Percentiles rank a stretch among this genome's conserved stretches.
These are phyloP conservation scores for Pseudomyrmex cubaensis DNA, from an alignment of 1,140 invertebrate genomes.

Conservation along the genomic window DNA sequence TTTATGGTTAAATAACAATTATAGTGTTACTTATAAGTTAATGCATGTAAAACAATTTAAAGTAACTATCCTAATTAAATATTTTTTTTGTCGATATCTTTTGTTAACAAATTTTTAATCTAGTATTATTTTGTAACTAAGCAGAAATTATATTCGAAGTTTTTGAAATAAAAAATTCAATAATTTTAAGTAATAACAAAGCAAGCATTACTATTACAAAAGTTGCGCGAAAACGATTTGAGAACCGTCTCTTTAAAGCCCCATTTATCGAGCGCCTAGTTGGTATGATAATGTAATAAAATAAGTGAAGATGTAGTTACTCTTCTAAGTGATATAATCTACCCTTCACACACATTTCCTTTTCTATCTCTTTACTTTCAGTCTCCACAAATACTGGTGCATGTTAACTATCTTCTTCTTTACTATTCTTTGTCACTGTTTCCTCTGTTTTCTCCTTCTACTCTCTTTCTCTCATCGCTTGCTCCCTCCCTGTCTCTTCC, in stretches of 20 bases:
- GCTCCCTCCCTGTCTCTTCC: no score
- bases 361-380: conserved; percentile 17
- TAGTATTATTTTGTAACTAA: neutral
- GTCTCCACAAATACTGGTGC: no score
- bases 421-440: no score
- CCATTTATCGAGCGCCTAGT: conserved; percentile 84
- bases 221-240: conserved; percentile 74
- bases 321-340: conserved; percentile 76
- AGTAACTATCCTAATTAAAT: no score
- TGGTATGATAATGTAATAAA: conserved; percentile 86
- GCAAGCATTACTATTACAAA: conserved; percentile 21
- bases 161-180: neutral
- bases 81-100: neutral
- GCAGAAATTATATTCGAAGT: conserved; percentile 3
- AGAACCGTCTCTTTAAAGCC: conserved; percentile 83
- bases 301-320: conserved; percentile 83
- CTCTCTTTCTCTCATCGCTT: conserved; percentile 49
- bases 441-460: no score
- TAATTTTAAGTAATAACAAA: neutral
- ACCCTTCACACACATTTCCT: neutral
- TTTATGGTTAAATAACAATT: no score
- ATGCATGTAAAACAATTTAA: no score
- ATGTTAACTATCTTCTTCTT: no score
- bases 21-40: no score
- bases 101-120: neutral